Conservation (phyloP, 2,113 vertebrate genomes). For the Caloenas nicobarica region DNA sequence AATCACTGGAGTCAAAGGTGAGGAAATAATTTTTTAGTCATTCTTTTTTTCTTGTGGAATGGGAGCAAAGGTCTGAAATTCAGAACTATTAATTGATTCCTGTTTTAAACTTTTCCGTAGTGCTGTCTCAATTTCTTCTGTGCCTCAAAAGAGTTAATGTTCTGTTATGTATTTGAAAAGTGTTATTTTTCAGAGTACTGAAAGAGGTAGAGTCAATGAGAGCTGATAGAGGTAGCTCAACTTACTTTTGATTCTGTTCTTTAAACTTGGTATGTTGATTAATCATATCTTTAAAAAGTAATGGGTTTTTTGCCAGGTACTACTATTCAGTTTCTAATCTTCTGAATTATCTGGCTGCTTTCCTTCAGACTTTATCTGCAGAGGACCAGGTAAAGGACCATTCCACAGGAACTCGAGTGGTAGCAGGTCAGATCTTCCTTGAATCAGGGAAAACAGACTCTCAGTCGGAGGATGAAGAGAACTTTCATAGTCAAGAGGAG, state of each 20-base stretch:
- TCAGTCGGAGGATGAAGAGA: constrained; percentile 55
- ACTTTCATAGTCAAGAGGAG: constrained; percentile 54
- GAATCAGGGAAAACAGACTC: constrained; percentile 72
- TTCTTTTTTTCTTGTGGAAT: not conserved
- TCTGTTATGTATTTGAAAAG: not conserved
- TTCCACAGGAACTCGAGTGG: constrained; percentile 71
- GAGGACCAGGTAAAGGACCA: constrained; percentile 84
- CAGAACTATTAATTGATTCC: not conserved
- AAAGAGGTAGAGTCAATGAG: not conserved
- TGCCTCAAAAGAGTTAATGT: not conserved
- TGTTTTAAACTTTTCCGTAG: not conserved
- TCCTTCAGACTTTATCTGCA: constrained; percentile 70
- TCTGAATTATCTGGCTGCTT: not conserved
- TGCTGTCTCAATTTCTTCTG: not conserved
- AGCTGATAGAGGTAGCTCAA: not conserved
- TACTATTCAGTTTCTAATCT: not conserved
- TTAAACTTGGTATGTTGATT: not conserved
- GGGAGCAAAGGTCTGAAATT: not conserved
- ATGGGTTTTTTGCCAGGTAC: not conserved
- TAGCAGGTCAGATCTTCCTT: constrained; percentile 78
- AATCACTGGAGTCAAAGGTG: constrained; percentile 79
- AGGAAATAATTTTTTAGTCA: constrained; percentile 18
- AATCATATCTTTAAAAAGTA: not conserved
- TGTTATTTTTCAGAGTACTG: not conserved
- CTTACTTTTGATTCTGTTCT: not conserved